These are phyloP conservation scores for Paracyclopina nana DNA, from an alignment of 1,140 invertebrate genomes.

Conservation along the genomic window DNA sequence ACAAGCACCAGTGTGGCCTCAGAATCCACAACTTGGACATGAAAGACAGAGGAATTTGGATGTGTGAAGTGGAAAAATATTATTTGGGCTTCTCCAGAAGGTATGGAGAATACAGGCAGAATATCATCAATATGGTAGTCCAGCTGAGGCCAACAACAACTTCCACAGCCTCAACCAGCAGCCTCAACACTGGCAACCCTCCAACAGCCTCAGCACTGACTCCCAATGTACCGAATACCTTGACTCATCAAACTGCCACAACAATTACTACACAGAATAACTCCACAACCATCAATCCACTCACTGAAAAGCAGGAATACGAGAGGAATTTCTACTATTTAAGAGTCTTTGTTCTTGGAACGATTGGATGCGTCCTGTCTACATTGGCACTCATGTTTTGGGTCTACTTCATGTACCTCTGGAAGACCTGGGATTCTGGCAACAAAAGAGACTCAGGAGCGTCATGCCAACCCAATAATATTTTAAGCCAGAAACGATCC, in stretches of 20 bases:
- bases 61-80: conserved; percentile 15
- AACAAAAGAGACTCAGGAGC: not conserved
- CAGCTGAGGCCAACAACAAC: not conserved
- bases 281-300: no score
- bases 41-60: conserved; percentile 3
- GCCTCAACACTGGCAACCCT: no score
- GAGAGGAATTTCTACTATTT: no score
- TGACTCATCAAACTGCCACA: no score
- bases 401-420: conserved; percentile 10
- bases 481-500: no score
- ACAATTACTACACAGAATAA: no score
- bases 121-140: not conserved
- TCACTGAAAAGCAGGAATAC: no score
- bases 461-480: no score
- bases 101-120: not conserved
- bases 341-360: conserved; percentile 10
- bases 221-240: no score
- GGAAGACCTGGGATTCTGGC: conserved; percentile 6
- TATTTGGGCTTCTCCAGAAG: conserved; percentile 11
- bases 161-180: not conserved
- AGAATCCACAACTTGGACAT: not conserved
- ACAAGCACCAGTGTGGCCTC: not conserved
- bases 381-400: conserved; percentile 10
- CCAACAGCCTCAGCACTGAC: no score
- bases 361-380: not conserved